phyloP scores from a whole-genome alignment of 2,797 vertebrate species.

The Hapalemur alaotrensis region DNA sequence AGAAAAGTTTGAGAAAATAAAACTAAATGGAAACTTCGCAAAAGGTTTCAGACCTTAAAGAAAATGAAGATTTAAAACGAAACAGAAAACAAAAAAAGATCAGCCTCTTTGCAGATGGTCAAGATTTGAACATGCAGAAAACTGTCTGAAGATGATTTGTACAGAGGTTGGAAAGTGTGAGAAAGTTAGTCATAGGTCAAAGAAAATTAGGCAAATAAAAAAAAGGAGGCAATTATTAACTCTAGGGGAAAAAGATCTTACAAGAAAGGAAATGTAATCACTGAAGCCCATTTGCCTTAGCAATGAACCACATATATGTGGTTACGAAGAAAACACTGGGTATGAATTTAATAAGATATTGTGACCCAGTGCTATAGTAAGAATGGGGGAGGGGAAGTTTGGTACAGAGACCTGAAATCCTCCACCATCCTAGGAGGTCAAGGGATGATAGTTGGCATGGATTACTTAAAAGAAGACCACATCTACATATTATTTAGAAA shows the following conservation, averaged over 20 bases:
- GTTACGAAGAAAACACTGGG: conserved; percentile 47
- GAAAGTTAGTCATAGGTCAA: conserved; percentile 57
- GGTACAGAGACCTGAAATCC: conserved; percentile 9
- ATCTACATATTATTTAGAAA: conserved; percentile 18
- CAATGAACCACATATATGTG: conserved; percentile 38
- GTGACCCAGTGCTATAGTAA: background rate
- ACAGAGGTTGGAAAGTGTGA: conserved; percentile 34
- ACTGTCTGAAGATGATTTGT: background rate
- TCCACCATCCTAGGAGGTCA: background rate
- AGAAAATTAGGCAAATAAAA: conserved; percentile 64
- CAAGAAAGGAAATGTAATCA: conserved; percentile 47
- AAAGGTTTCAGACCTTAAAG: background rate
- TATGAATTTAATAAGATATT: conserved; percentile 41
- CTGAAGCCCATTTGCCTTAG: conserved; percentile 31
- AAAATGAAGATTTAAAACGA: background rate
- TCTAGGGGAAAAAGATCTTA: background rate
- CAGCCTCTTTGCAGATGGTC: conserved; percentile 5
- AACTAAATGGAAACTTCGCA: conserved; percentile 11
- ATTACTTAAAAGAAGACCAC: conserved; percentile 15
- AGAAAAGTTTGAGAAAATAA: conserved; percentile 26
- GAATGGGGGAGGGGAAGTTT: background rate
- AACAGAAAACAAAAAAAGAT: background rate
- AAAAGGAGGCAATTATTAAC: conserved; percentile 50
- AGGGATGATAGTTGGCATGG: background rate
- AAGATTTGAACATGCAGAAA: background rate